Evolutionary conservation across 2,888 invertebrate genomes (phyloP).

Genomic region (Spodoptera picta): DNA sequence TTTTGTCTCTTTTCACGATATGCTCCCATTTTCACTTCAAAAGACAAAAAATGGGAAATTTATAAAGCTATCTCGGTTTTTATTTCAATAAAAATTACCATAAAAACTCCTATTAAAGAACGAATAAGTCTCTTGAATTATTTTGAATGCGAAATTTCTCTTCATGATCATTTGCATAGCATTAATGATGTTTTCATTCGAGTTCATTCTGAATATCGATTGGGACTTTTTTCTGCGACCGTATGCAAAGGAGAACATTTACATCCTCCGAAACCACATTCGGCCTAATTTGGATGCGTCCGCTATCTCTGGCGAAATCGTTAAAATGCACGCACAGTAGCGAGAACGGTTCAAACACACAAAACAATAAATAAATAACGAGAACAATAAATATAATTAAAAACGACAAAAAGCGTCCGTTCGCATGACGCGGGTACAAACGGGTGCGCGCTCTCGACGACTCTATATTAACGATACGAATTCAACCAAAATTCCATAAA

Average conservation of each 20-base stretch:
- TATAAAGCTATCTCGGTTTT: conserved; percentile 51
- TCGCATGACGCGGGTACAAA: conserved; percentile 83
- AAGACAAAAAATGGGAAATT: conserved; percentile 49
- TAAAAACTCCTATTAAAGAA: conserved; percentile 40
- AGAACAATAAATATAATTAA: conserved; percentile 88
- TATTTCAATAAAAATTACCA: conserved; percentile 47
- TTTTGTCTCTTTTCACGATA: conserved; percentile 60
- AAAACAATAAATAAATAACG: conserved; percentile 87
- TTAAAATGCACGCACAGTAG: conserved; percentile 86
- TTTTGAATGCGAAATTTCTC: conserved; percentile 62
- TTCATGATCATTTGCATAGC: conserved; percentile 76
- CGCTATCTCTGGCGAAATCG: conserved; percentile 80
- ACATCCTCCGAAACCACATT: conserved; percentile 76
- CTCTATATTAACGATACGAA: conserved; percentile 79
- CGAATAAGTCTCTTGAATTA: conserved; percentile 51
- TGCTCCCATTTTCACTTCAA: conserved; percentile 48
- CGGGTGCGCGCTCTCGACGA: conserved; percentile 80
- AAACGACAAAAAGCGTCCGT: conserved; percentile 86
- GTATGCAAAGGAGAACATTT: conserved; percentile 83
- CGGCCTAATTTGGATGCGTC: conserved; percentile 84
- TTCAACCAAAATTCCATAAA: conserved; percentile 58
- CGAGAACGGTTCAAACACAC: conserved; percentile 77
- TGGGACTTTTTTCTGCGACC: conserved; percentile 68
- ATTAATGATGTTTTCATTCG: conserved; percentile 83
- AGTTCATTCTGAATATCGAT: conserved; percentile 68